phyloP scores from a whole-genome alignment of 2,888 invertebrate species.

The Osedax frankpressi region DNA sequence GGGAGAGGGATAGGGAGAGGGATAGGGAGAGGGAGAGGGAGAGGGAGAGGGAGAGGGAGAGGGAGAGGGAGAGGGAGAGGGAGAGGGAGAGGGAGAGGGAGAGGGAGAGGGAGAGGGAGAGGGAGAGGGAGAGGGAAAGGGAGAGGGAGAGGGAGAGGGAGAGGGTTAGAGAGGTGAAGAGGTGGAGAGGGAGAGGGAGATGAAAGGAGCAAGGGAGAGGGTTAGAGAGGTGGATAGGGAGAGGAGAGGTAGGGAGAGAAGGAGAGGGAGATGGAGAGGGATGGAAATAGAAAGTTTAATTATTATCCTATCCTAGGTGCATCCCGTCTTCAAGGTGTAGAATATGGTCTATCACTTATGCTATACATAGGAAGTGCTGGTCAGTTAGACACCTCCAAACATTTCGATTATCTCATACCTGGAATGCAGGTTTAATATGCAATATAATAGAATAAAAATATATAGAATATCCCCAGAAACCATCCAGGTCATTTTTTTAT shows the following conservation, averaged over 20 bases:
- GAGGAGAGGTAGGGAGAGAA: neutral
- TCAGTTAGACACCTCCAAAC: constrained; percentile 15
- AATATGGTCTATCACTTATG: constrained; percentile 28
- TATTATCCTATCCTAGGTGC: no score
- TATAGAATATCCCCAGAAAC: no score
- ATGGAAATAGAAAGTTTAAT: neutral
- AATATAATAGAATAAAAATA: no score
- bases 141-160: neutral
- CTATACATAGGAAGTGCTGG: constrained; percentile 30
- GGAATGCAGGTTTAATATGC: neutral
- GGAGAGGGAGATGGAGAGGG: neutral
- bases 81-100: constrained; percentile 2
- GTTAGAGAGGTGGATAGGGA: neutral
- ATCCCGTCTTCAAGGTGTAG: constrained; percentile 28
- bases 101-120: neutral
- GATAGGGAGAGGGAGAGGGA: neutral
- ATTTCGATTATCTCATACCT: constrained; percentile 1
- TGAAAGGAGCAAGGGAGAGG: neutral
- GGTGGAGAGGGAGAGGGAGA: neutral
- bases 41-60: neutral
- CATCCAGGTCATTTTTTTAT: no score
- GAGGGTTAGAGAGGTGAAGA: neutral
- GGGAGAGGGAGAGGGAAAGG: constrained; percentile 9
- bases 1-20: neutral
- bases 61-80: constrained; percentile 5